Percentiles rank a stretch among this genome's conserved stretches.
Evolutionary conservation across 2,797 vertebrate genomes (phyloP).

Genomic region (Novumbra hubbsi): DNA sequence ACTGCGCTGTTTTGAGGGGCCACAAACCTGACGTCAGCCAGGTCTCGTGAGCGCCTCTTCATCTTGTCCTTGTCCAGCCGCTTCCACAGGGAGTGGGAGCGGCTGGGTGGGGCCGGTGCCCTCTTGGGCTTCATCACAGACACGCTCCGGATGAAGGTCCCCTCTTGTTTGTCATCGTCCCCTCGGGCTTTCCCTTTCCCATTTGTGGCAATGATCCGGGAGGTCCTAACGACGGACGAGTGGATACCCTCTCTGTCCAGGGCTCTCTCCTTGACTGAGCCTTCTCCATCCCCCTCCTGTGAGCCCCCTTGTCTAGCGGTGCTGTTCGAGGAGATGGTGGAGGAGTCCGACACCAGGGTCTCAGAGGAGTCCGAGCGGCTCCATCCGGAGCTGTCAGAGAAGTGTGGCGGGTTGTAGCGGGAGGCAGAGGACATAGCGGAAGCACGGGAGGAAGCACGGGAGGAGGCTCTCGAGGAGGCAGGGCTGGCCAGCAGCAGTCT

Average conservation of each 20-base stretch:
- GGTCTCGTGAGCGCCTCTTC: conserved; percentile 64
- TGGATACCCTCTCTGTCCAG: conserved; percentile 55
- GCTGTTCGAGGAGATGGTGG: conserved; percentile 87
- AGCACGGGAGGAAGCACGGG: conserved; percentile 76
- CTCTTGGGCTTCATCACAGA: conserved; percentile 87
- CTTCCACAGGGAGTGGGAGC: conserved; percentile 86
- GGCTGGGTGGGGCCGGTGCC: conserved; percentile 81
- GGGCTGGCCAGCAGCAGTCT: conserved; percentile 90
- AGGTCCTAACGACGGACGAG: conserved; percentile 48
- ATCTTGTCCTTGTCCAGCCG: conserved; percentile 72
- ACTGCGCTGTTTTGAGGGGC: conserved; percentile 20
- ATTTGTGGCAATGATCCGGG: conserved; percentile 33
- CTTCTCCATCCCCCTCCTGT: conserved; percentile 21
- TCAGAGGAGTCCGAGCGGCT: conserved; percentile 92
- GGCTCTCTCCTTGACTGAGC: conserved; percentile 18
- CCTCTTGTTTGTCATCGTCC: conserved; percentile 47
- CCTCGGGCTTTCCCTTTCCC: conserved; percentile 42
- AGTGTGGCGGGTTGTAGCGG: conserved; percentile 33
- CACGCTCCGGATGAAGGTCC: conserved; percentile 79
- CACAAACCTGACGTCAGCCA: conserved; percentile 40
- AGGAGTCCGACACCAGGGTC: conserved; percentile 92
- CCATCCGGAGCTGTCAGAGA: conserved; percentile 76
- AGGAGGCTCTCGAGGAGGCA: conserved; percentile 78
- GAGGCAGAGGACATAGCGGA: conserved; percentile 66
- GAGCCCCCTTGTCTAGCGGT: conserved; percentile 49